Base-by-base conservation (phyloP, 2,113 vertebrate genomes). In the Tachysurus vachellii region DNA sequence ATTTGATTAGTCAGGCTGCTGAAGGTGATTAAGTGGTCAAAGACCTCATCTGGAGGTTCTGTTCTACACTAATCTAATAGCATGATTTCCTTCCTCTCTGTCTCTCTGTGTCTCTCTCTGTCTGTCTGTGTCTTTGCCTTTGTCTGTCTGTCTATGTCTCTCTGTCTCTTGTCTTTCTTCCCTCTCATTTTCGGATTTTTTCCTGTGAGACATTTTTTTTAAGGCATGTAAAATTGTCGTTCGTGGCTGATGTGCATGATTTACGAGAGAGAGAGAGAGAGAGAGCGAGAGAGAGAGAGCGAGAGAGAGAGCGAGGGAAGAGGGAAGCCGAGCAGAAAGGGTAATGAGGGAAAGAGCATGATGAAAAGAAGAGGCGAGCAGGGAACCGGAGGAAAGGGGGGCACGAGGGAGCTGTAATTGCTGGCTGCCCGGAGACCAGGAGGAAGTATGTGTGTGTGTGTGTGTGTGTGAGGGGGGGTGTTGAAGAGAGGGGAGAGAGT, bases 201-300 rank as follows among this genome's bases (percentile, higher is more conserved):
- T 84, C 54, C 47, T 59, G 47, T 16, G 42, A 82, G 86, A 80
- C 26, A 84, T 85, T 66, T 64, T 86, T 85, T 86, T 80, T 75
- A 61, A 85, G 64, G 73, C 82, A 85, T 87, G 70, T 62, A 77
- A 73, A 89, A 87, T 84, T 62, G 83, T 87, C 21, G 42, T 75
- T 53, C 68, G n/a, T 80, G 75, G 84, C 26, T 91, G 81, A 89
- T 89, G 90, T 91, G 85, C 88, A 90, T 90, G 88, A 89, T 83
- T 80, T 82, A 68, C 73, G 47, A 9, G 47, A 50, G 47, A 36
- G 70, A 82, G 59, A 56, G 71, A 80, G 64, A 36, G 70, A 83
- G 7, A 8, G 83, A 68, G 82, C 1, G 86, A 47, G 80, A 9
- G 68, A 11, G 79, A 10, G 77, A 64, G 70, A 61, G 79, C 13